Base-by-base conservation (phyloP, 2,113 vertebrate genomes). In the Barnardius zonarius region DNA sequence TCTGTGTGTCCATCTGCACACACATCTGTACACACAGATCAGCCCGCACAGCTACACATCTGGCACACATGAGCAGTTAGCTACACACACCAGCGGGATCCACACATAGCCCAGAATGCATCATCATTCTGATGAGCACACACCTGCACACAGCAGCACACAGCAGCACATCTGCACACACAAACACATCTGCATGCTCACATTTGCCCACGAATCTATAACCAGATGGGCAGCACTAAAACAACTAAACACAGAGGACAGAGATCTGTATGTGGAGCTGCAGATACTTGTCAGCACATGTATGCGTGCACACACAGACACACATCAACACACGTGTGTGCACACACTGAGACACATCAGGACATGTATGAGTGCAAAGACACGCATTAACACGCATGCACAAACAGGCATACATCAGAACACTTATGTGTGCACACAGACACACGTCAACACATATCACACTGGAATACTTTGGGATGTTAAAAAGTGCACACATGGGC, bases 21-120 rank as follows among this genome's bases (percentile, higher is more conserved):
- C 35, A 6, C 30, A 28, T 18, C 27, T 44, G 51, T 6, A 9
- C 9, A 1, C 76, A 4, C 28, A 13, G 46, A 24, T 20, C 11
- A 12, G 44, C 24, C 0, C 0, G 0, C 49, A 11, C 59, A n/a
- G 19, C 37, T 43, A 19, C 75, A 37, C 76, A 25, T 30, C 49
- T 51, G 83, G 39, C 66, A 44, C 54, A 16, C 16, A 6, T 0
- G 1, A 44, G 54, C 48, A 7, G 46, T 48, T 5, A 15, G 23
- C 7, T 41, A 5, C 18, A 2, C 33, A 3, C 6, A 2, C 23
- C 69, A 4, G 35, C 0, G 28, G 55, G 33, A 22, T 48, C 33
- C 55, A 11, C 17, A 2, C 17, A 5, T 11, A 24, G n/a, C 37
- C 37, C 28, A 3, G 3, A 7, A 39, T 4, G 11, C 27, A 30